phyloP scores from a whole-genome alignment of 2,797 vertebrate genomes.

The Limosa lapponica region DNA sequence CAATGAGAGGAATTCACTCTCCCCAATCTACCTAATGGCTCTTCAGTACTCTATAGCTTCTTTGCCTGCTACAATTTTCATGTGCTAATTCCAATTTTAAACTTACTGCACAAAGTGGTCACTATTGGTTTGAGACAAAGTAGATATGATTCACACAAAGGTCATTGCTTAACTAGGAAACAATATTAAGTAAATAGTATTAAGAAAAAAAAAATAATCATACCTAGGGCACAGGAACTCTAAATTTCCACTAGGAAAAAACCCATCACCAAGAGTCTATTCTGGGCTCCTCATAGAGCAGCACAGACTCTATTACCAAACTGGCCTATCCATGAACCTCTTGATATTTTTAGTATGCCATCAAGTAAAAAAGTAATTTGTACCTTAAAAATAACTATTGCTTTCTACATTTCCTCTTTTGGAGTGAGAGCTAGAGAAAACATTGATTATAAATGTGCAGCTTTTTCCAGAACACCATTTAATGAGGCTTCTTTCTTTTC shows the following conservation, averaged over 20 bases:
- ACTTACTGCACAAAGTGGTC: neutral
- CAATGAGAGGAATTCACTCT: neutral
- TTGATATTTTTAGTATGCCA: neutral
- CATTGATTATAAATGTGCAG: neutral
- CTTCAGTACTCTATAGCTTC: neutral
- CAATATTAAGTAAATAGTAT: neutral
- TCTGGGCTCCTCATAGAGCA: neutral
- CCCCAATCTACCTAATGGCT: neutral
- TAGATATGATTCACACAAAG: neutral
- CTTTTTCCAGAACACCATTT: neutral
- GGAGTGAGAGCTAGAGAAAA: neutral
- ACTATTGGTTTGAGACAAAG: neutral
- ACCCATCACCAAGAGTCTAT: neutral
- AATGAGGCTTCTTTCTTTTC: neutral
- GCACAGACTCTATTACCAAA: neutral
- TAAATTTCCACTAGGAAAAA: neutral
- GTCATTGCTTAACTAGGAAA: neutral
- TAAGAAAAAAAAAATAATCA: neutral
- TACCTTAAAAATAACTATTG: neutral
- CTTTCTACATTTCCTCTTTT: neutral
- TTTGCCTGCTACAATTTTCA: neutral
- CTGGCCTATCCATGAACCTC: neutral
- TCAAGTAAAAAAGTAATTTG: neutral
- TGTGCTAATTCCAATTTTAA: neutral
- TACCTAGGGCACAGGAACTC: neutral